Evolutionary conservation across 2,888 invertebrate species (phyloP).

Genomic region (Phrixothrix hirtus): DNA sequence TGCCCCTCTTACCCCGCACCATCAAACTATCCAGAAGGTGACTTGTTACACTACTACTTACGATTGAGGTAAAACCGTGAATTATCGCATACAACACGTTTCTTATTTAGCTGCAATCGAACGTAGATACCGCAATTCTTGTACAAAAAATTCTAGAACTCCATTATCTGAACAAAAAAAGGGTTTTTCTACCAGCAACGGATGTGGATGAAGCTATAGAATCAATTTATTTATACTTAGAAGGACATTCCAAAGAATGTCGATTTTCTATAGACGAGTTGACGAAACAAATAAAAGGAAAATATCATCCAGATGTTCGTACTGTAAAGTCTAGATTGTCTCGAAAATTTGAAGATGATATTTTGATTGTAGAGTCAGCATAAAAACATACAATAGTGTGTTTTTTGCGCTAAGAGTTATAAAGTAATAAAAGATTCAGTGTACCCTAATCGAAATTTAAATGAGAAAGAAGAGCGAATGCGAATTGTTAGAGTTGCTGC

Average conservation of each 20-base stretch:
- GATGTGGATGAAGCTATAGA: slow-evolving; percentile 4
- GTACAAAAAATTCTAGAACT: too few relatives aligned
- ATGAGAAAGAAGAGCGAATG: neutral
- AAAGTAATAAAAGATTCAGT: neutral
- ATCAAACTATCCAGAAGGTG: too few relatives aligned
- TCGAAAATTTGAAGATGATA: neutral
- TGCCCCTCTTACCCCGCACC: too few relatives aligned
- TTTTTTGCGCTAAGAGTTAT: too few relatives aligned
- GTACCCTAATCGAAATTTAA: neutral
- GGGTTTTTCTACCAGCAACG: neutral
- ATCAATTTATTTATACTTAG: neutral
- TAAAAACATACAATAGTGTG: too few relatives aligned
- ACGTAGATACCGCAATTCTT: too few relatives aligned
- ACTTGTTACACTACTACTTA: too few relatives aligned
- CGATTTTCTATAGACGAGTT: neutral
- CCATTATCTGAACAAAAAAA: too few relatives aligned
- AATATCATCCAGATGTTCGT: neutral
- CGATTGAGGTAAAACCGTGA: too few relatives aligned
- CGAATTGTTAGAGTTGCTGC: neutral
- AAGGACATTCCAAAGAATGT: slow-evolving; percentile 3
- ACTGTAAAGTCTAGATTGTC: neutral
- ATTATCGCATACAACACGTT: too few relatives aligned
- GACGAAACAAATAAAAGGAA: slow-evolving; percentile 2
- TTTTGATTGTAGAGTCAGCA: neutral
- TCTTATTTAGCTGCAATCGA: too few relatives aligned